Base-by-base conservation (phyloP, 2,113 vertebrate genomes). In the Hippocampus guttulatus region DNA sequence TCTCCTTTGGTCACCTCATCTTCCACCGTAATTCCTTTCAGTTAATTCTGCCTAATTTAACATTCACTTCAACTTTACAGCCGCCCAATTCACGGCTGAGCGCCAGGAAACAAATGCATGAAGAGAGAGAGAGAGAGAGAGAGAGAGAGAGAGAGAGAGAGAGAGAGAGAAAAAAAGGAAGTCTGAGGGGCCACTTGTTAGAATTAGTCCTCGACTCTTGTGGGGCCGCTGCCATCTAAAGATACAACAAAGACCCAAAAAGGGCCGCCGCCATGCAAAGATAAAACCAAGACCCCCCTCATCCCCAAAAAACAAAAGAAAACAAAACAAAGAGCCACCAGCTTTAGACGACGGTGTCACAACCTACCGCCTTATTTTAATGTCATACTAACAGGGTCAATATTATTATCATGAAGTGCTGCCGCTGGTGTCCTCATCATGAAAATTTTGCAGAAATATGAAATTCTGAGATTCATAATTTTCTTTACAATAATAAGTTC, bases 1-100 rank as follows among this genome's bases (percentile, higher is more conserved):
- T 93, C 94, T 94, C 90, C 93, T 93, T 92, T 91, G 92, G 93
- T 92, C 92, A 92, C 92, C 91, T 91, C 91, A 93, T 93, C 94
- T 95, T 94, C 92, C 92, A 87, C 92, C 94, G 94, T 96, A 95
- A 97, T 97, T 96, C 95, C 92, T 94, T 94, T 90, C 84, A 87
- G 88, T 97, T 96, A 95, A 95, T 95, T 95, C 95, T 93, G 94
- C 94, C 94, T 95, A 95, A 96, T 96, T 96, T 96, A 96, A 90
- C 90, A 91, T 89, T 88, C 81, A 95, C 94, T 94, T 94, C 93
- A 93, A 94, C 92, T 96, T 95, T 92, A 94, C 93, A 92, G 93
- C 91, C 91, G 92, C 91, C 94, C 94, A 91, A 95, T 95, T 96
- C 94, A 95, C 89, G 92, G 93, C 93, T 95, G 94, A 94, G 94